These are phyloP conservation scores for Torymus tubicola DNA, from an alignment of 2,888 invertebrate genomes.

Conservation along the genomic window DNA sequence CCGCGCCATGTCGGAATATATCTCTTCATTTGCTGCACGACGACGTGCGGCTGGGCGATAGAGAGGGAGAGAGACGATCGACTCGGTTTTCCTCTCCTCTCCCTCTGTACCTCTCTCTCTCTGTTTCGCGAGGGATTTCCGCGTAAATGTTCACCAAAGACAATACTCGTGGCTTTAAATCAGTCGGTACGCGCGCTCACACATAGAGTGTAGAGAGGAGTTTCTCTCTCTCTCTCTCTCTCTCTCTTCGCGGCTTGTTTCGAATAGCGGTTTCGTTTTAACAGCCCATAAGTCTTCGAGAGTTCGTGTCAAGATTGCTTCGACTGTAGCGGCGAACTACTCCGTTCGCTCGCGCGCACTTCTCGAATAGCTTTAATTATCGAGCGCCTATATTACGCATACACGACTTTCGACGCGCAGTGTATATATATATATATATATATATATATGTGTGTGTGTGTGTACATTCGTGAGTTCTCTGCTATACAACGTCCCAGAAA, in stretches of 20 bases:
- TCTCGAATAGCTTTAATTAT: conserved; percentile 43
- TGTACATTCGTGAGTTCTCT: no score
- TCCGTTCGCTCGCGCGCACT: not conserved
- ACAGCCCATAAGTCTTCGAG: conserved; percentile 53
- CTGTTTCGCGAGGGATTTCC: conserved; percentile 20
- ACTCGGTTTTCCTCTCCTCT: not conserved
- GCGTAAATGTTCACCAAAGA: conserved; percentile 50
- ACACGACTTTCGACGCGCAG: not conserved
- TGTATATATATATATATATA: not conserved
- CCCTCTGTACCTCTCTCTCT: no score
- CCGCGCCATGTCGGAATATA: conserved; percentile 12
- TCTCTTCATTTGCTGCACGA: conserved; percentile 31
- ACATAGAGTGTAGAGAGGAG: not conserved
- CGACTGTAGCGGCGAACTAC: conserved; percentile 23
- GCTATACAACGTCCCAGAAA: no score
- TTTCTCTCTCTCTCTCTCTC: not conserved
- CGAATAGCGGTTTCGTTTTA: conserved; percentile 54
- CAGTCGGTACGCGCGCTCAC: conserved; percentile 17
- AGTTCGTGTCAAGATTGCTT: conserved; percentile 52
- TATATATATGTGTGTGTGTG: no score
- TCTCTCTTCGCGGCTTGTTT: conserved; percentile 41
- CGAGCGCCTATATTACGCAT: conserved; percentile 27
- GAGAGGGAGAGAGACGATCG: conserved; percentile 18
- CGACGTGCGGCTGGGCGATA: not conserved
- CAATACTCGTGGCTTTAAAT: conserved; percentile 50